phyloP scores from a whole-genome alignment of 2,888 invertebrate species.

The Hartigia nigra region DNA sequence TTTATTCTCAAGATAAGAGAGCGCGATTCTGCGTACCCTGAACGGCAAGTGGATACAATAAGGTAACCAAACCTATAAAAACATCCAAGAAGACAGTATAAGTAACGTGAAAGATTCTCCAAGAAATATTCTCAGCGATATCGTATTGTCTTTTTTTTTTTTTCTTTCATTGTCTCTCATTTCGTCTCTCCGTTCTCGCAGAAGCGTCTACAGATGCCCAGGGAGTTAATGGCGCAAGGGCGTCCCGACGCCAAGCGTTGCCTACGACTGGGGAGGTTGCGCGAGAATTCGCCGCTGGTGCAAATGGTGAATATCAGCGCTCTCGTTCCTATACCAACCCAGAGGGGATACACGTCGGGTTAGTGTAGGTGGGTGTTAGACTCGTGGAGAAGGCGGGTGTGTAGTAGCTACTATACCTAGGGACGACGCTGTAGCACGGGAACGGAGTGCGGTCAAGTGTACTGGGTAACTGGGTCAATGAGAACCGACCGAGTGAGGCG shows the following conservation, averaged over 20 bases:
- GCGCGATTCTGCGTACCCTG: neutral
- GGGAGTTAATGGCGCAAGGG: neutral
- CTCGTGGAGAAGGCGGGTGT: neutral
- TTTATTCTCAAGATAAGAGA: neutral
- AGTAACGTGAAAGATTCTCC: too few relatives aligned
- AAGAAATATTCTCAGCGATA: neutral
- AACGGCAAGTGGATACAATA: neutral
- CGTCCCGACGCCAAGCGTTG: neutral
- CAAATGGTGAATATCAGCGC: neutral
- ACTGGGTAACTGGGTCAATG: conserved; percentile 66
- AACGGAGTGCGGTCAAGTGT: conserved; percentile 64
- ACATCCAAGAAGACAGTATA: too few relatives aligned
- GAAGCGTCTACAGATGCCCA: neutral
- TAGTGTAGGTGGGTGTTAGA: neutral
- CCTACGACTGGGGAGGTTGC: neutral
- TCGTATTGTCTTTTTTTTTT: neutral
- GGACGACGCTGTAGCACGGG: conserved; percentile 28
- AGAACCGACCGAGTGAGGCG: conserved; percentile 38
- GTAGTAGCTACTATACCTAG: neutral
- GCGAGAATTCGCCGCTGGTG: neutral
- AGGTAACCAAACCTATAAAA: too few relatives aligned
- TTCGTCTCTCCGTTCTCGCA: neutral
- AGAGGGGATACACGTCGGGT: neutral
- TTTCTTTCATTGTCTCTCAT: neutral
- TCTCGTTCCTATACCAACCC: neutral